phyloP scores from a whole-genome alignment of 2,113 vertebrate species.

The Vidua macroura region DNA sequence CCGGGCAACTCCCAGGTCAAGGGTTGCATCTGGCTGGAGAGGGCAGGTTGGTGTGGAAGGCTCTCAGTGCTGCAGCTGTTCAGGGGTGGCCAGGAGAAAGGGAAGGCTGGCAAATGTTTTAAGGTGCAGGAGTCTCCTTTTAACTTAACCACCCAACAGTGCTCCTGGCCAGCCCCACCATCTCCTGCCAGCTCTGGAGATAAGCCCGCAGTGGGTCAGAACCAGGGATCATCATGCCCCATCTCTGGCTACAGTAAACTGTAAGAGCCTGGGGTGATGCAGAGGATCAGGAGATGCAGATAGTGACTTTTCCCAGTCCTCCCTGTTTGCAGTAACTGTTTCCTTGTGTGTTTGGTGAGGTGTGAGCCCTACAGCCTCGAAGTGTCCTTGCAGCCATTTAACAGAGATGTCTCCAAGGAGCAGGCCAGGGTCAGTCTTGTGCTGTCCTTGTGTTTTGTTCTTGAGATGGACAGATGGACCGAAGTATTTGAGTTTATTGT shows the following conservation, averaged over 20 bases:
- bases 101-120: fast-evolving
- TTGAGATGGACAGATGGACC: not conserved
- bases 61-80: not conserved
- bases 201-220: conserved; percentile 2
- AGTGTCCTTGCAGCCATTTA: not conserved
- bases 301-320: not conserved
- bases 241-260: not conserved
- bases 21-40: not conserved
- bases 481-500: not conserved
- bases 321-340: not conserved
- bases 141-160: not conserved
- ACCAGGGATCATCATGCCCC: not conserved
- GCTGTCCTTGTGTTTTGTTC: not conserved
- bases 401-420: not conserved
- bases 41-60: not conserved
- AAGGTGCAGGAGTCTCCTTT: not conserved
- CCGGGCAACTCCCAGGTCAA: not conserved
- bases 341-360: not conserved
- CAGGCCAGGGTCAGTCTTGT: not conserved
- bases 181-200: not conserved
- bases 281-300: not conserved
- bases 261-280: not conserved
- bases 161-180: not conserved
- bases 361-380: not conserved
- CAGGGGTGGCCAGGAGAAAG: not conserved